Percentiles rank a stretch among this genome's conserved stretches.
Evolutionary conservation across 2,888 invertebrate genomes (phyloP).

Genomic region (Leptopilina myrica): DNA sequence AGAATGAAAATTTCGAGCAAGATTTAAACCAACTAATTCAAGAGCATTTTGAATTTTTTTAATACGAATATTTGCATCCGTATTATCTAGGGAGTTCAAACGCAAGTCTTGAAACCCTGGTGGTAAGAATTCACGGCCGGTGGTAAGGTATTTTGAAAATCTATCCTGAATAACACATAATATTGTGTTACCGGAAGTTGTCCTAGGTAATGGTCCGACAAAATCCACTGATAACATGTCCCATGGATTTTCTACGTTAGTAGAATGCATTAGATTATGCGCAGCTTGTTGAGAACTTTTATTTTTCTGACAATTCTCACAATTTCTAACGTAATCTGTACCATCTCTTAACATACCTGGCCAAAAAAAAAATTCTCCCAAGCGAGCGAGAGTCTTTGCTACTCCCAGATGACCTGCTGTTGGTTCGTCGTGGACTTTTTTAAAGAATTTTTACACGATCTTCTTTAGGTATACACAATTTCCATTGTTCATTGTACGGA

Average conservation of each 20-base stretch:
- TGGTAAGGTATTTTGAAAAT: slow-evolving; percentile 44
- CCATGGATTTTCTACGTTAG: neutral
- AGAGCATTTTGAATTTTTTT: neutral
- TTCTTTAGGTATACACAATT: slow-evolving; percentile 11
- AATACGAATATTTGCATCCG: too few relatives aligned
- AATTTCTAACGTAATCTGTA: neutral
- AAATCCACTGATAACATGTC: slow-evolving; percentile 2
- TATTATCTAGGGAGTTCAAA: neutral
- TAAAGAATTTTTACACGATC: neutral
- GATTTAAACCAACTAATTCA: neutral
- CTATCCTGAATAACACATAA: slow-evolving; percentile 19
- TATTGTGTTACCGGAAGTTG: slow-evolving; percentile 4
- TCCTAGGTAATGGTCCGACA: slow-evolving; percentile 7
- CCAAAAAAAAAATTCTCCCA: neutral
- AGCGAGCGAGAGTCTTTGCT: slow-evolving; percentile 22
- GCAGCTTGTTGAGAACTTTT: neutral
- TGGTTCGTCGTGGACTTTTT: slow-evolving; percentile 15
- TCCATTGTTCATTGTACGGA: slow-evolving; percentile 6
- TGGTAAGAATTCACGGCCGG: slow-evolving; percentile 50
- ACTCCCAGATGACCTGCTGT: slow-evolving; percentile 37
- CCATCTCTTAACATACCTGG: slow-evolving; percentile 13
- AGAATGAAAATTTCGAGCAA: neutral
- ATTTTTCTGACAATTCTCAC: neutral
- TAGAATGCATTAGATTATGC: neutral
- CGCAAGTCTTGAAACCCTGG: neutral